Conservation (phyloP, 2,113 vertebrate species). For the Zosterops japonicus region DNA sequence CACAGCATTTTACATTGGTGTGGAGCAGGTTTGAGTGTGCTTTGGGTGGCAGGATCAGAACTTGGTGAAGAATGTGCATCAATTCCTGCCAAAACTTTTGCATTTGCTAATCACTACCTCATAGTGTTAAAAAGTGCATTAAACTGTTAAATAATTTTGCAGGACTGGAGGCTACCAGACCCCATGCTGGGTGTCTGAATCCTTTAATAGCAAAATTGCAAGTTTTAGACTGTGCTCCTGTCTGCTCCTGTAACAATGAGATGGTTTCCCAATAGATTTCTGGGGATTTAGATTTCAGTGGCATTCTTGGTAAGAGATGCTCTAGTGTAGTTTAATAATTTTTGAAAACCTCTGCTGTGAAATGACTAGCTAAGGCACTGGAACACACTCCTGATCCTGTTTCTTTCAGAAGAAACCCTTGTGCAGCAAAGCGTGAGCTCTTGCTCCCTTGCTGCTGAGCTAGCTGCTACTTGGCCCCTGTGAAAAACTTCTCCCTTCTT, state of each 20-base stretch:
- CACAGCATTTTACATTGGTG: neutral
- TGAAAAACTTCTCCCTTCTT: neutral
- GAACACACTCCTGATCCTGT: neutral
- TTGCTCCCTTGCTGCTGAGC: neutral
- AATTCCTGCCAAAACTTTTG: neutral
- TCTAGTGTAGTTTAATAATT: neutral
- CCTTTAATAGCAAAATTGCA: neutral
- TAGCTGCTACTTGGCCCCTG: neutral
- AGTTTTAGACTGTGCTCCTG: neutral
- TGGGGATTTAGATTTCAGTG: neutral
- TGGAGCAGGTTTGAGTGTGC: neutral
- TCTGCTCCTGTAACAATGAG: neutral
- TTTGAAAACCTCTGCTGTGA: neutral
- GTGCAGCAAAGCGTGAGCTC: neutral
- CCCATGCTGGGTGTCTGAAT: neutral
- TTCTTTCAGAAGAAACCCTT: neutral
- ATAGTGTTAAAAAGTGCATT: neutral
- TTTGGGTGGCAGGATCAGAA: neutral
- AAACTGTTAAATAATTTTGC: neutral
- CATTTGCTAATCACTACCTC: rapidly evolving
- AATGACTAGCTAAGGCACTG: neutral
- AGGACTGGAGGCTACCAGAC: neutral
- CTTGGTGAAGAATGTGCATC: neutral
- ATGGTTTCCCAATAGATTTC: neutral
- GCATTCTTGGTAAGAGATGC: neutral